phyloP scores from a whole-genome alignment of 2,113 vertebrate genomes.

The Oxygymnocypris stewartii region DNA sequence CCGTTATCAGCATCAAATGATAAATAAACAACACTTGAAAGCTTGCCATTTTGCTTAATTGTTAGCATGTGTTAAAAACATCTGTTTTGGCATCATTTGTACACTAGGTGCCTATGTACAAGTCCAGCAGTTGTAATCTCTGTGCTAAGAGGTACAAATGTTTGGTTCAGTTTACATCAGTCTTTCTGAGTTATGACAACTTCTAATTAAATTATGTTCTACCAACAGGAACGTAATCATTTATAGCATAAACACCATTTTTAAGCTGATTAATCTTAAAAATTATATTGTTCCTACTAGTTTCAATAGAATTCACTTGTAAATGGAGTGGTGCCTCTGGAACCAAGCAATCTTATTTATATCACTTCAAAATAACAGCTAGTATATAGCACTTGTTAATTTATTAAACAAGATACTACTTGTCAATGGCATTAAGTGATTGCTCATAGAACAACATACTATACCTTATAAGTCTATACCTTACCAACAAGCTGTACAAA shows the following conservation, averaged over 20 bases:
- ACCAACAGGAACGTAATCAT: not conserved
- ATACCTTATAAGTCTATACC: no score
- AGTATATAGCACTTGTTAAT: not conserved
- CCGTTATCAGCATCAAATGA: conserved; percentile 1
- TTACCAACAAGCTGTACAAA: not conserved
- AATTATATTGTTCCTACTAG: not conserved
- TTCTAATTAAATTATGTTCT: not conserved
- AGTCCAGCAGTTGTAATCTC: not conserved
- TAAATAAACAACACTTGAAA: not conserved
- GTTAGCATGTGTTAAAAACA: not conserved
- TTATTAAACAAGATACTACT: no score
- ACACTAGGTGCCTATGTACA: not conserved
- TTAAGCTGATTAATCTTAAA: not conserved
- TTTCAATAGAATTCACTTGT: not conserved
- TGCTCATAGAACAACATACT: not conserved
- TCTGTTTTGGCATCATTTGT: not conserved
- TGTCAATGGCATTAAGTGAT: not conserved
- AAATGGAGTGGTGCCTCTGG: not conserved
- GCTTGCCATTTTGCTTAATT: not conserved
- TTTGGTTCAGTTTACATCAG: not conserved
- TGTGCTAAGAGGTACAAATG: not conserved
- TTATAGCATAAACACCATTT: not conserved
- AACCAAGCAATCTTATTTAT: not conserved
- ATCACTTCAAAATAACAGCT: not conserved
- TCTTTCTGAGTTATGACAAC: not conserved